Percentiles rank a stretch among this genome's conserved stretches.
Conservation (phyloP, 2,113 vertebrate species). For the Epinephelus moara region DNA sequence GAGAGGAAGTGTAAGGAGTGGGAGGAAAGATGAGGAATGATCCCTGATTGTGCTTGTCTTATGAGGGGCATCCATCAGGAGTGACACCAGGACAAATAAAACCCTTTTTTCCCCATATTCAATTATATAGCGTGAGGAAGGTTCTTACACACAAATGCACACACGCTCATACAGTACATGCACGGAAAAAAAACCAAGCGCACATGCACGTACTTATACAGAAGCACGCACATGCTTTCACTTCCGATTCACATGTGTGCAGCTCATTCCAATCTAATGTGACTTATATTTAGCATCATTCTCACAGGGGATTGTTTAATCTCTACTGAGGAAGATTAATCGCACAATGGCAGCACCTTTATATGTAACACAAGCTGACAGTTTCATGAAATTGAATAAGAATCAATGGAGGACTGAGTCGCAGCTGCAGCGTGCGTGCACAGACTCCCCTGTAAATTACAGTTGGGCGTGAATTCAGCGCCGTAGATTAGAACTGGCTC, state of each 20-base stretch:
- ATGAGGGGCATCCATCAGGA: conserved; percentile 86
- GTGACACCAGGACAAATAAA: conserved; percentile 81
- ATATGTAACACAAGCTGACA: conserved; percentile 63
- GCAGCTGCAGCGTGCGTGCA: conserved; percentile 42
- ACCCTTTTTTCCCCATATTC: conserved; percentile 62
- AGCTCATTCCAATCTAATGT: conserved; percentile 40
- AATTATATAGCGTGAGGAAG: conserved; percentile 67
- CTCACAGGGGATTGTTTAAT: conserved; percentile 54
- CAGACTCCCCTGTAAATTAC: conserved; percentile 40
- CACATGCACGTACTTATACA: background rate
- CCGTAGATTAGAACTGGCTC: conserved; percentile 40
- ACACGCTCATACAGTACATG: background rate
- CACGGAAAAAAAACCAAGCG: background rate
- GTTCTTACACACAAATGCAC: conserved; percentile 53
- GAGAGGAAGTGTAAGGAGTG: conserved; percentile 71
- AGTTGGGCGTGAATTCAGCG: conserved; percentile 39
- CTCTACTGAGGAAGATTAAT: conserved; percentile 56
- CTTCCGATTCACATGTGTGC: conserved; percentile 14
- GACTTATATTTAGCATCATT: conserved; percentile 56
- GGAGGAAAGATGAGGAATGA: conserved; percentile 82
- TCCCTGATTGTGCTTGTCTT: conserved; percentile 81
- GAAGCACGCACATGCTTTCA: conserved; percentile 9
- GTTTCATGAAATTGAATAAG: conserved; percentile 63
- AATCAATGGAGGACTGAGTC: conserved; percentile 49
- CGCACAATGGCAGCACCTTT: conserved; percentile 14